These are phyloP conservation scores for Tragelaphus imberbis DNA, from an alignment of 2,113 vertebrate genomes.

Conservation along the genomic window DNA sequence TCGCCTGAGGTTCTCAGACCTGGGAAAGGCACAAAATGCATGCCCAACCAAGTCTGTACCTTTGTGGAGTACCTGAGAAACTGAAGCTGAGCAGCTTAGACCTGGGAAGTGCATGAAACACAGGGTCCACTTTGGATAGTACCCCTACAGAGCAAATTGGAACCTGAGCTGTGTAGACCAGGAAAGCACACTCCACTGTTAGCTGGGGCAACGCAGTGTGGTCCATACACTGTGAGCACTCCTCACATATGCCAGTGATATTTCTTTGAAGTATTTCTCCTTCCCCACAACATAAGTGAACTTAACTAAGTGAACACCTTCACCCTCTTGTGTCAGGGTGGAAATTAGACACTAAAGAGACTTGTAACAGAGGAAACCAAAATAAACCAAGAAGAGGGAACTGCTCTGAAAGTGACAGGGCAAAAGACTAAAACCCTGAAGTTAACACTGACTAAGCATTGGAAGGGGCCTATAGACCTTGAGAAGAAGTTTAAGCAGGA, in stretches of 20 bases:
- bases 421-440: not conserved
- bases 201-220: not conserved
- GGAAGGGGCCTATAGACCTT: not conserved
- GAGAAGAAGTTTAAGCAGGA: not conserved
- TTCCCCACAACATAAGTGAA: not conserved
- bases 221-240: not conserved
- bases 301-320: not conserved
- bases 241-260: not conserved
- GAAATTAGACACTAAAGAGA: not conserved
- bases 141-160: not conserved
- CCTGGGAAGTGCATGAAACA: not conserved
- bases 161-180: not conserved
- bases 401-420: not conserved
- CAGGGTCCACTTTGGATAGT: not conserved
- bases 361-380: not conserved
- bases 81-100: not conserved
- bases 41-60: not conserved
- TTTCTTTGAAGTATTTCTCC: not conserved
- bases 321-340: not conserved
- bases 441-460: not conserved
- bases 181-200: rapidly evolving
- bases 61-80: not conserved
- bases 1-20: not conserved
- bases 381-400: not conserved
- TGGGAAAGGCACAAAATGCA: not conserved